Evolutionary conservation across 2,797 vertebrate genomes (phyloP), one percentile per base, ranked within the genome.

Genomic region (Coracias cyanogaster): DNA sequence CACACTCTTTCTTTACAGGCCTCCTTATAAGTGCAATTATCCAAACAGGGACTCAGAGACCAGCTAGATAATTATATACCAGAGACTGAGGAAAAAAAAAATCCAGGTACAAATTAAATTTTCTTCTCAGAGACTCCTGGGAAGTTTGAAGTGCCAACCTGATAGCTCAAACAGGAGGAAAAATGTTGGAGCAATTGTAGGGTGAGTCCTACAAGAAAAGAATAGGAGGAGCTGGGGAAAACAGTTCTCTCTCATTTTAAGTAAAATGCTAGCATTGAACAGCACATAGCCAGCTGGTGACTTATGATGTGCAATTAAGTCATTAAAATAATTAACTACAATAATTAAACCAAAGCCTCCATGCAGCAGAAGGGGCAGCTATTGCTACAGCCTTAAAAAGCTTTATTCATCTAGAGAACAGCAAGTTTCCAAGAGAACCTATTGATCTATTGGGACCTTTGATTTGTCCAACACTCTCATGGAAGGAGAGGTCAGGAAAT

Each of bases 251-350:
- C 26, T 31, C 14, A 60, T 66, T 85, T 87, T 65, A 62, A 67
- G n/a, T 69, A 65, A 93, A 93, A 43, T 35, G 28, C 13, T 71
- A 39, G 13, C 22, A 58, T 18, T 2, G 11, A 71, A 82, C 62
- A 72, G 41, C 52, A 82, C n/a, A 54, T 33, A 82, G 26, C 45
- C 61, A 83, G 62, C 5, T 24, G 65, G 29, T 76, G 69, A 73
- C 29, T 82, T 78, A 72, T 0, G 18, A 80, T 46, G 49, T 88
- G 66, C n/a, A 91, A 84, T 70, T 76, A 79, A 89, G 43, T 62
- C 1, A 83, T 93, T 91, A 66, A 79, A 94, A 89, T 72, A 62
- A 84, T 93, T 89, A 86, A 90, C n/a, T 84, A 16, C 16, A 78
- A 49, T 66, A 86, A 61, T 93, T 80, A 61, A 94, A 81, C 28